These are phyloP conservation scores for Erpornis zantholeuca DNA, from an alignment of 2,113 vertebrate species.

Conservation along the genomic window DNA sequence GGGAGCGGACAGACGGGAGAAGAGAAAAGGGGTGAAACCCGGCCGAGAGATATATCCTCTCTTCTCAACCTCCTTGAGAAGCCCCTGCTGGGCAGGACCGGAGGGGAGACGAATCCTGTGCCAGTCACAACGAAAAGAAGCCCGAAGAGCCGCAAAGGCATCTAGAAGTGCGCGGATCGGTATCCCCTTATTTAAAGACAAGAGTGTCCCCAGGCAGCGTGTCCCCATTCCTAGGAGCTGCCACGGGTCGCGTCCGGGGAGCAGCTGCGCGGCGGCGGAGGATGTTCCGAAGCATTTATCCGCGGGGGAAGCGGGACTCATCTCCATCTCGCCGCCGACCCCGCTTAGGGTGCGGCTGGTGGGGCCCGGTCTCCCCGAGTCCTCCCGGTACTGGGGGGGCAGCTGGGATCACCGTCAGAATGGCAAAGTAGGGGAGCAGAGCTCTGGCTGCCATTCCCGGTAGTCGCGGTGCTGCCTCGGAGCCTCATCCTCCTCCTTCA, in stretches of 20 bases:
- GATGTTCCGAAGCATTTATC: not conserved
- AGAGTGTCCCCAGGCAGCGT: not conserved
- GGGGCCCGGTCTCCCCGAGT: rapidly evolving
- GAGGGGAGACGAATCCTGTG: not conserved
- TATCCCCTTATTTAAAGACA: not conserved
- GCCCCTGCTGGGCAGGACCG: not conserved
- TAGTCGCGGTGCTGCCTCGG: not conserved
- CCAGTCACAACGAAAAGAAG: not conserved
- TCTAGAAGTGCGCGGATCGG: rapidly evolving
- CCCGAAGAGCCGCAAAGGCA: not conserved
- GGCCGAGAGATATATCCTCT: rapidly evolving
- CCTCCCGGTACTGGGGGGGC: rapidly evolving
- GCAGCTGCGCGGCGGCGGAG: rapidly evolving
- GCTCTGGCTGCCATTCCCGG: not conserved
- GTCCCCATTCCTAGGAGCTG: not conserved
- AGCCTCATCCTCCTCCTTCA: not conserved
- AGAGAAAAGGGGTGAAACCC: not conserved
- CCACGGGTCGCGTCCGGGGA: rapidly evolving
- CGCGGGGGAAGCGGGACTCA: rapidly evolving
- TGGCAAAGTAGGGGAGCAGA: not conserved
- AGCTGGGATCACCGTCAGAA: not conserved
- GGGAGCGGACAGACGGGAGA: rapidly evolving
- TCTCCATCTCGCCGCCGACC: not conserved
- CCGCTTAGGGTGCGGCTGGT: too few species aligned
- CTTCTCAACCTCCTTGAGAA: not conserved